Evolutionary conservation across 1,140 invertebrate species (phyloP), one percentile per base, ranked within the genome.

Genomic region (Neotoxoptera formosana): DNA sequence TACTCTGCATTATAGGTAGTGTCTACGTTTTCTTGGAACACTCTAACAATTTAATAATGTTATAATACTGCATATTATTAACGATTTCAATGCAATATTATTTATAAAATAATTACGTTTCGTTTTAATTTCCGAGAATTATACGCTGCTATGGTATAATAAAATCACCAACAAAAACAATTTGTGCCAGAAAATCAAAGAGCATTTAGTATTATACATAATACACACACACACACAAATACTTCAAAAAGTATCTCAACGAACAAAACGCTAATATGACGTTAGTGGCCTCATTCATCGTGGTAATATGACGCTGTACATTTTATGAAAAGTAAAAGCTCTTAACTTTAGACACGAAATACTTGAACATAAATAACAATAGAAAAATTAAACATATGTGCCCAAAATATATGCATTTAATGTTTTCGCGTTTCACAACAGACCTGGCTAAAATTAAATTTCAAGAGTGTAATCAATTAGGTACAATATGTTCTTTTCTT

Each of bases 271-370:
- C 21, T 90, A 90, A 56, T 90, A 90, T 51, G 47, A 88, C 34
- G 23, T 51, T 30, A 88, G 48, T 51, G 86, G 86, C 86, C n/a
- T 88, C 30, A 88, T 88, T 51, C 45, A 20, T 83, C 36, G 81
- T 51, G n/a, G 51, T 53, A 14, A 23, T 48, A 23, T 47, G 36
- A 23, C 23, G 88, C 56, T 90, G 88, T 56, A 56, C 48, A 56
- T 90, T 90, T 41, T 90, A 56, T 34, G 20, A 90, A 51, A 53
- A 53, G 53, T 56, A 90, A 53, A 56, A 89, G 17, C 87, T 89
- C 48, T 89, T 48, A 89, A 87, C 84, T 30, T 87, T 48, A 25
- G 25, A 30, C n/a, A 87, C 47, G 45, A 87, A 87, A 48, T 47
- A 48, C 83, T 25, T 45, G 83, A 41, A 84, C 84, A 87, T 87